Evolutionary conservation across 2,113 vertebrate genomes (phyloP).

Genomic region (Eretmochelys imbricata): DNA sequence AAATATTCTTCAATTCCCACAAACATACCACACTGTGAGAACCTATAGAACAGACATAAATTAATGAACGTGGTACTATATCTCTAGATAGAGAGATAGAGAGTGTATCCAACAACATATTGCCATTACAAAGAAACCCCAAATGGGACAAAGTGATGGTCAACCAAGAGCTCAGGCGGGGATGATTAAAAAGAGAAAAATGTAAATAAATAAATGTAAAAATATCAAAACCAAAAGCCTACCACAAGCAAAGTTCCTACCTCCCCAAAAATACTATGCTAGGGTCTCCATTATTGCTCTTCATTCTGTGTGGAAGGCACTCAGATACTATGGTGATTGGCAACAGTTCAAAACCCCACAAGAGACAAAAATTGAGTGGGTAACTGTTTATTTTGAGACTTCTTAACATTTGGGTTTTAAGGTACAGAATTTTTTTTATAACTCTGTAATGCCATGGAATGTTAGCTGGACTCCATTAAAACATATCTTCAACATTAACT

Average conservation of each 20-base stretch:
- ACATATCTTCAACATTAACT: accelerated
- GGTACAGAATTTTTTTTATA: background rate
- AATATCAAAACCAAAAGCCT: background rate
- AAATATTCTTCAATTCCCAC: background rate
- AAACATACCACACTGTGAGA: background rate
- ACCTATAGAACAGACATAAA: background rate
- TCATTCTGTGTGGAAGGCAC: background rate
- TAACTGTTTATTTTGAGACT: background rate
- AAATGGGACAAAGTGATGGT: background rate
- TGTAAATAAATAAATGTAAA: background rate
- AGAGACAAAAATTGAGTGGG: background rate
- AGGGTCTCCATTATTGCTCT: background rate
- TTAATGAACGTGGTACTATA: background rate
- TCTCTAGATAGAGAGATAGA: background rate
- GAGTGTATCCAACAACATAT: background rate
- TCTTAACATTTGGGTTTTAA: background rate
- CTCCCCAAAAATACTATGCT: background rate
- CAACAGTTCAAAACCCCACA: background rate
- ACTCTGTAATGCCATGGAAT: accelerated
- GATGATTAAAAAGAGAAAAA: background rate
- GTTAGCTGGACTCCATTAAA: background rate
- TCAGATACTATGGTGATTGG: background rate
- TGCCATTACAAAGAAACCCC: background rate
- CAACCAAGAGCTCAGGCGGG: background rate
- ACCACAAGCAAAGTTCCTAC: background rate